Evolutionary conservation across 2,113 vertebrate species (phyloP).

Genomic region (Columbina picui): DNA sequence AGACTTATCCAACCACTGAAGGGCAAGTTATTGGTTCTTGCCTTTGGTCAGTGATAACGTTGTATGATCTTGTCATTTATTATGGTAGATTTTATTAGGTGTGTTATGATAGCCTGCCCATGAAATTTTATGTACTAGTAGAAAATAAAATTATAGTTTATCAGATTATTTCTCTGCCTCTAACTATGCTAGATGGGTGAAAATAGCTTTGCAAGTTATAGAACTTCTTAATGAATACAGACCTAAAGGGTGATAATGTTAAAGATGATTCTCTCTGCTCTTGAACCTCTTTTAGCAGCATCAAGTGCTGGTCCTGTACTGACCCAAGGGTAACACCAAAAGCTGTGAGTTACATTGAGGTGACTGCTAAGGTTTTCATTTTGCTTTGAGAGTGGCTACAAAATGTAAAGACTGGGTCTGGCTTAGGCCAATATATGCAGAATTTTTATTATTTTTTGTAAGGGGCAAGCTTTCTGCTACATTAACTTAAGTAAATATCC

Average conservation of each 20-base stretch:
- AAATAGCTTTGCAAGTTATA: slow-evolving; percentile 40
- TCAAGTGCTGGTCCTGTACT: background rate
- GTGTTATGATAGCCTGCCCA: slow-evolving; percentile 36
- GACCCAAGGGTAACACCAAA: background rate
- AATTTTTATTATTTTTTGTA: background rate
- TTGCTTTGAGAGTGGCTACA: background rate
- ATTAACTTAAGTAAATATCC: slow-evolving; percentile 4
- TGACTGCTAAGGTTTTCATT: background rate
- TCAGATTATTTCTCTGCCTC: slow-evolving; percentile 54
- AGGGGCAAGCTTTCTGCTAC: background rate
- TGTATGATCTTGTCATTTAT: slow-evolving; percentile 44
- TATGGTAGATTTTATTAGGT: slow-evolving; percentile 60
- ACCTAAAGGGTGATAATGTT: background rate
- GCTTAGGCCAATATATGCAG: background rate
- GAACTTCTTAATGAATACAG: slow-evolving; percentile 32
- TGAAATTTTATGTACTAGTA: slow-evolving; percentile 42
- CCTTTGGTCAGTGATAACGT: slow-evolving; percentile 28
- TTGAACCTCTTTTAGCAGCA: background rate
- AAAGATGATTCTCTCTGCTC: background rate
- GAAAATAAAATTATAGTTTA: slow-evolving; percentile 62
- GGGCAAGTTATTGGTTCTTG: slow-evolving; percentile 24
- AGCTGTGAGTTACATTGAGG: background rate
- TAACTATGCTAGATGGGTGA: slow-evolving; percentile 26
- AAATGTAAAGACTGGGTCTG: background rate
- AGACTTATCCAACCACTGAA: background rate